Evolutionary conservation across 2,888 invertebrate species (phyloP), one percentile per base, ranked within the genome.

Genomic region (Macrosiphum euphorbiae): DNA sequence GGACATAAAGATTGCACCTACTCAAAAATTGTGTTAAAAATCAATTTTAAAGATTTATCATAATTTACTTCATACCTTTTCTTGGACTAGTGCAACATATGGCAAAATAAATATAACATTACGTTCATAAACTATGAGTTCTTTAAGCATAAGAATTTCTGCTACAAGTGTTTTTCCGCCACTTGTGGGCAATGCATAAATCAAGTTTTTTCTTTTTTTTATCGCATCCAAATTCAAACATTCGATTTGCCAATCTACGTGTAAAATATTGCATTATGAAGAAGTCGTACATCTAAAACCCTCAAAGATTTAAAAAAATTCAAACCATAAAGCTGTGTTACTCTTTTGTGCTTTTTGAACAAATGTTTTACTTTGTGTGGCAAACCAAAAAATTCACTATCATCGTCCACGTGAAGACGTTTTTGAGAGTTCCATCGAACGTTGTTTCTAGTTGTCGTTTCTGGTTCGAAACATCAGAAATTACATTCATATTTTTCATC

Each of bases 161-260:
- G 99, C 99, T 26, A 99, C 99, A 55, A 99, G 96, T 1, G 99
- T 99, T 96, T 99, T 99, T 0, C 99, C 99, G 1, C 99, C 99
- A 95, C 99, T 99, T 0, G 99, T 99, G 0, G 99, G 99, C 86
- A 99, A 96, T 0, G 98, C 98, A 95, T 99, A 98, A 94, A 99
- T 97, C 87, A 99, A 96, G 96, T 99, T 99, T 95, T 96, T 96
- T 85, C 97, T 97, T 26, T 97, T 96, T 94, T 96, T 96, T 50
- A 99, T 96, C 5, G 98, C 97, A n/a, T 97, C 96, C 78, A 98
- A 96, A 94, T 97, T 97, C 10, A 99, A 96, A 95, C 99, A 99
- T 96, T 99, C 98, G 95, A 98, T 97, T 96, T 99, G 99, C 99
- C 99, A 99, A 95, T 98, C 99, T 98, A 95, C 44, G 96, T 35